Percentiles rank a stretch among this genome's conserved stretches.
Conservation (phyloP, 2,113 vertebrate genomes). For the Chelonoidis abingdonii region DNA sequence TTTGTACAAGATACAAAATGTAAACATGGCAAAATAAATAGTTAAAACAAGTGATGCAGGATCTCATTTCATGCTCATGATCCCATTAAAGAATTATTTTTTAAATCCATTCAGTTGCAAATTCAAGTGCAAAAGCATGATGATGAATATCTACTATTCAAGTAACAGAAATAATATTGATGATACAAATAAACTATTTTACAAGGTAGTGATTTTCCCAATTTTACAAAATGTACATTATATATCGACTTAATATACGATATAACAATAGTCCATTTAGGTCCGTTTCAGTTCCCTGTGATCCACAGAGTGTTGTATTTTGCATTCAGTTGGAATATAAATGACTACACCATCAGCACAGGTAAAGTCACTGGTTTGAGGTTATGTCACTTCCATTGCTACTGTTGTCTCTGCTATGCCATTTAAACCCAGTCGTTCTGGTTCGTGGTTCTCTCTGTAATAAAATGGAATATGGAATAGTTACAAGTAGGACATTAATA, state of each 20-base stretch:
- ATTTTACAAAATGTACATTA: constrained; percentile 97
- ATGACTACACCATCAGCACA: constrained; percentile 72
- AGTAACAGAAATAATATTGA: constrained; percentile 97
- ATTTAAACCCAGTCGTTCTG: constrained; percentile 90
- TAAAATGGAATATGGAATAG: accelerated
- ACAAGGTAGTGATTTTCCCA: constrained; percentile 96
- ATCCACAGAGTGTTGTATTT: constrained; percentile 76
- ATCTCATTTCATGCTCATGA: constrained; percentile 94
- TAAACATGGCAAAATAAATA: constrained; percentile 99
- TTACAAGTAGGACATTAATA: accelerated
- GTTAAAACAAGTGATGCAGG: constrained; percentile 94
- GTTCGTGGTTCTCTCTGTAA: constrained; percentile 90
- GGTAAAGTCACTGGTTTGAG: constrained; percentile 63
- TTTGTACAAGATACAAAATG: constrained; percentile 98
- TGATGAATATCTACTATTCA: constrained; percentile 96
- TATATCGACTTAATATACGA: constrained; percentile 86
- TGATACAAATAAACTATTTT: constrained; percentile 98
- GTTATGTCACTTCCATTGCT: constrained; percentile 97
- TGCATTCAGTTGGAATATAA: constrained; percentile 77
- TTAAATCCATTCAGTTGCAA: constrained; percentile 91
- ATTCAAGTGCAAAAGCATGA: constrained; percentile 97
- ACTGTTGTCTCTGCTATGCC: constrained; percentile 93
- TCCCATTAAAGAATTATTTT: constrained; percentile 92
- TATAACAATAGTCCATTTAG: constrained; percentile 82
- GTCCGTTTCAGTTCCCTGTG: constrained; percentile 78